phyloP scores from a whole-genome alignment of 2,797 vertebrate species.

The Paguma larvata region DNA sequence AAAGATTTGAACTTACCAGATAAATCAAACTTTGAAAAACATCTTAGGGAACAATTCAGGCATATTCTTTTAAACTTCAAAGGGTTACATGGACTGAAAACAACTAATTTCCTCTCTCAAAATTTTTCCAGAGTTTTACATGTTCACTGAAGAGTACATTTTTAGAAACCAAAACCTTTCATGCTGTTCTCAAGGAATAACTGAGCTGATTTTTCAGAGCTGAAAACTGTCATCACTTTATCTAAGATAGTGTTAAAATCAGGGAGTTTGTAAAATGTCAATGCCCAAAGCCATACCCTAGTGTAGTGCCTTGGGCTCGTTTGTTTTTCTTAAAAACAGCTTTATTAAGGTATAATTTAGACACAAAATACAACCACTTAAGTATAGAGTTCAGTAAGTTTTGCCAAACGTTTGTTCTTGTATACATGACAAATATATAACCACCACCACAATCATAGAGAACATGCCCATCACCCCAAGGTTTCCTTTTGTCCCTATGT shows the following conservation, averaged over 20 bases:
- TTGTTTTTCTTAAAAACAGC: neutral
- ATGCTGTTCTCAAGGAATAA: neutral
- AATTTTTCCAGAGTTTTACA: neutral
- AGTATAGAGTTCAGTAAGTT: neutral
- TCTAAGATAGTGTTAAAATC: neutral
- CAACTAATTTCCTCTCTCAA: constrained; percentile 6
- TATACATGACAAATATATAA: neutral
- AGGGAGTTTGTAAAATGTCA: neutral
- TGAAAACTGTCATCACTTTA: neutral
- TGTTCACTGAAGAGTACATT: neutral
- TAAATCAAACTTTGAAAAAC: constrained; percentile 18
- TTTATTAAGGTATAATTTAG: neutral
- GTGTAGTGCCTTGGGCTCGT: neutral
- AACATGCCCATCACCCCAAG: too few relatives aligned
- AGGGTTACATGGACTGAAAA: neutral
- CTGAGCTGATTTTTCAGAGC: neutral
- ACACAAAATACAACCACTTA: constrained; percentile 38
- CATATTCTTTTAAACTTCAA: constrained; percentile 9
- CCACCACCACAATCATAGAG: neutral
- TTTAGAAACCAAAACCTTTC: neutral
- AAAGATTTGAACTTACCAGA: neutral
- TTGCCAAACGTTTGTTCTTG: neutral
- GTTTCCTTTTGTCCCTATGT: neutral
- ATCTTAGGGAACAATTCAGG: neutral
- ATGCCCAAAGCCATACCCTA: neutral